phyloP scores from a whole-genome alignment of 2,888 invertebrate species.

The Tipula unca region DNA sequence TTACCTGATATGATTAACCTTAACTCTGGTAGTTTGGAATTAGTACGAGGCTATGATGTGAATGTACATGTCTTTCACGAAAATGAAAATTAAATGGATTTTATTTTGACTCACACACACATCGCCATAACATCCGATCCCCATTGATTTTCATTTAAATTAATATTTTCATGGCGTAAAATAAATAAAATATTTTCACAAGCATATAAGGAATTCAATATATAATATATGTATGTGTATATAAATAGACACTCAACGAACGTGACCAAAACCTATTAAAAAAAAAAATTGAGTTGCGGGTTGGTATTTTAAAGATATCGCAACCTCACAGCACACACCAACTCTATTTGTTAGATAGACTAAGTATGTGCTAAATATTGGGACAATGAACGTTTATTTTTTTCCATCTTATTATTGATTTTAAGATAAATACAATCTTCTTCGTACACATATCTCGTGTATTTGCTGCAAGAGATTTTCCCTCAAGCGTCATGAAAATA shows the following conservation, averaged over 20 bases:
- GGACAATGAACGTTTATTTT: neutral
- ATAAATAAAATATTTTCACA: neutral
- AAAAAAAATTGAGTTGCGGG: neutral
- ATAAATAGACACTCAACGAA: neutral
- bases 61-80: too few species aligned
- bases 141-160: neutral
- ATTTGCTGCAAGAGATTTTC: neutral
- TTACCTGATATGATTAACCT: too few species aligned
- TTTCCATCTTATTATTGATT: neutral
- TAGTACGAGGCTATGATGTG: too few species aligned
- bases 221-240: too few species aligned
- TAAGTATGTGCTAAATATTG: slow-evolving; percentile 1
- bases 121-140: too few species aligned
- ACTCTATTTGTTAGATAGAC: neutral
- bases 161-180: neutral
- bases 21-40: too few species aligned
- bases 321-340: neutral
- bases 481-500: neutral
- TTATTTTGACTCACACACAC: too few species aligned
- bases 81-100: too few species aligned
- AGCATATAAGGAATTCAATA: neutral
- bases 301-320: neutral
- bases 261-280: neutral
- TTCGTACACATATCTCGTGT: neutral
- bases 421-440: neutral